phyloP scores from a whole-genome alignment of 1,140 invertebrate species.

The Apis dorsata region DNA sequence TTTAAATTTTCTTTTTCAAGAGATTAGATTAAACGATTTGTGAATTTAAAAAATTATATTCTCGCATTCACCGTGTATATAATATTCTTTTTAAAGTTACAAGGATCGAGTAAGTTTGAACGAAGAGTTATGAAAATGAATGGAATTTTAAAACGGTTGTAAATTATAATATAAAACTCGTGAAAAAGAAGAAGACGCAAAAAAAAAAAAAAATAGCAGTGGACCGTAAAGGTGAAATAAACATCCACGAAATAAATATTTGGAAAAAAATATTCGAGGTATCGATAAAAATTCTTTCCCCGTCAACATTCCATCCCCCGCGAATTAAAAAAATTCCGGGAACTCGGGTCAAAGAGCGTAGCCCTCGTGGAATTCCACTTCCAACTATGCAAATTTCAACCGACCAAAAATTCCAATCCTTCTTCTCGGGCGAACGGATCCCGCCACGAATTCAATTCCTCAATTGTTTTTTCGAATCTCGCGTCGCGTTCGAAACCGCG shows the following conservation, averaged over 20 bases:
- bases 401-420: background rate
- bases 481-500: background rate
- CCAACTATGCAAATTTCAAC: conserved; percentile 16
- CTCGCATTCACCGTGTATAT: too few relatives aligned
- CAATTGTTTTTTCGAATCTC: background rate
- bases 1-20: too few relatives aligned
- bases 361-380: background rate
- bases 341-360: too few relatives aligned
- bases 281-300: background rate
- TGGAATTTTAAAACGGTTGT: too few relatives aligned
- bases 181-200: background rate
- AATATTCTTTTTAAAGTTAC: too few relatives aligned
- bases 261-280: background rate
- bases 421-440: background rate
- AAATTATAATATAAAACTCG: too few relatives aligned
- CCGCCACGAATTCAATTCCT: background rate
- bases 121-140: too few relatives aligned
- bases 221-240: background rate
- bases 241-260: background rate
- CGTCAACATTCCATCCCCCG: background rate
- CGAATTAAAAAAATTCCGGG: background rate
- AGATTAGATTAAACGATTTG: too few relatives aligned
- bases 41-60: too few relatives aligned
- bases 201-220: background rate
- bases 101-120: too few relatives aligned